Percentiles rank a stretch among this genome's conserved stretches.
Evolutionary conservation across 2,888 invertebrate genomes (phyloP).

Genomic region (Brachyopa scutellaris): DNA sequence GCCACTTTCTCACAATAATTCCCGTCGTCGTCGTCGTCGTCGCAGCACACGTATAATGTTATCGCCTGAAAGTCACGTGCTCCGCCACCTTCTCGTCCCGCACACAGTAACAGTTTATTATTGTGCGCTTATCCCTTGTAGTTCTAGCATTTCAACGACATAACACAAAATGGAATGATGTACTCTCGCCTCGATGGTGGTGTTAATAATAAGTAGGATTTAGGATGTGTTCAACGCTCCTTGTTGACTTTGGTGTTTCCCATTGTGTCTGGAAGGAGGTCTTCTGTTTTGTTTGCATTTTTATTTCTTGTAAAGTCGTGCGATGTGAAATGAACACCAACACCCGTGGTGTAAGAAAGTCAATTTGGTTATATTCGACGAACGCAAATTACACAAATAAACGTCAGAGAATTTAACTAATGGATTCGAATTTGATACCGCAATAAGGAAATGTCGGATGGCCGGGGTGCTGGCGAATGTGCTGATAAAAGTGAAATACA

Average conservation of each 20-base stretch:
- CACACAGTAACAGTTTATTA: constrained; percentile 31
- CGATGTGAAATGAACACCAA: constrained; percentile 68
- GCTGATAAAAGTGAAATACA: constrained; percentile 36
- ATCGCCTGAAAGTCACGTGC: constrained; percentile 62
- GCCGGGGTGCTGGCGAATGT: no score
- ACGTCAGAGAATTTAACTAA: constrained; percentile 64
- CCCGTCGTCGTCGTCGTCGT: no score
- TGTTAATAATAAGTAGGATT: constrained; percentile 65
- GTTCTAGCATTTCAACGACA: constrained; percentile 47
- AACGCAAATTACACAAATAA: constrained; percentile 67
- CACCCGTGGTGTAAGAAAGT: constrained; percentile 63
- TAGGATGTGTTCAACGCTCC: constrained; percentile 54
- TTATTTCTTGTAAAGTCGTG: constrained; percentile 47
- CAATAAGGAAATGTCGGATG: constrained; percentile 48
- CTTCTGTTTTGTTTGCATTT: constrained; percentile 6
- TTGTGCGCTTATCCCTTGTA: constrained; percentile 27
- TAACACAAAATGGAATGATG: constrained; percentile 42
- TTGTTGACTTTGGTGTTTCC: constrained; percentile 59
- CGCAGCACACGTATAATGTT: constrained; percentile 23
- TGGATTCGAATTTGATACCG: constrained; percentile 64
- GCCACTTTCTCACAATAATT: constrained; percentile 32
- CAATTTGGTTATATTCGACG: constrained; percentile 58
- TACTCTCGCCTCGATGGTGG: constrained; percentile 30
- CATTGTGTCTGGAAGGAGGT: constrained; percentile 35
- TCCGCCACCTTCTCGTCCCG: constrained; percentile 34